phyloP scores from a whole-genome alignment of 2,888 invertebrate genomes.

The Sarcophaga rosellei region DNA sequence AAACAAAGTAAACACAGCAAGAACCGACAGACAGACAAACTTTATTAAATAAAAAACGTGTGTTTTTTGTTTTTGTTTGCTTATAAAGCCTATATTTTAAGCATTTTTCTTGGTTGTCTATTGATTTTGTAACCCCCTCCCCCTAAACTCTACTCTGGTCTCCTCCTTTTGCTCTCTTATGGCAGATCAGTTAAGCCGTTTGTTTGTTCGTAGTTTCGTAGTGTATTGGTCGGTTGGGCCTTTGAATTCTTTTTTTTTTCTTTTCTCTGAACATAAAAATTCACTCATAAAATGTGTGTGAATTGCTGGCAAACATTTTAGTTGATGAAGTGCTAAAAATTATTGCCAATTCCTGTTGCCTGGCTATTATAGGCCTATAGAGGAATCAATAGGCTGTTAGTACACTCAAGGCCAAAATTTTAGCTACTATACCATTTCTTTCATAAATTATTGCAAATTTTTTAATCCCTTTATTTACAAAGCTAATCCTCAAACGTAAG shows the following conservation, averaged over 20 bases:
- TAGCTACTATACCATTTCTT: no score
- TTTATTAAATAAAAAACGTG: not conserved
- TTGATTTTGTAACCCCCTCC: no score
- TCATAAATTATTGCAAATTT: no score
- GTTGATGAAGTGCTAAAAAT: conserved; percentile 60
- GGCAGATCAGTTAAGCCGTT: not conserved
- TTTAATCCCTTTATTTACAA: no score
- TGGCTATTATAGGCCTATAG: no score
- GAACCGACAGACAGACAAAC: not conserved
- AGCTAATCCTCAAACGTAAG: no score
- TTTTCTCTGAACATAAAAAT: conserved; percentile 59
- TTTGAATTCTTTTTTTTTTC: conserved; percentile 53
- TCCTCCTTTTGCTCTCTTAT: conserved; percentile 4
- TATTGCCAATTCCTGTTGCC: conserved; percentile 19
- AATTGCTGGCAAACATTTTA: conserved; percentile 49
- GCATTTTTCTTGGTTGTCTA: not conserved
- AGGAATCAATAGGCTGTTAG: no score
- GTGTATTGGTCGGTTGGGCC: conserved; percentile 37
- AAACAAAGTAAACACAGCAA: conserved; percentile 2
- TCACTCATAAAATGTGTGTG: conserved; percentile 60
- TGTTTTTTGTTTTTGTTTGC: not conserved
- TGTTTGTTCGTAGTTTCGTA: not conserved
- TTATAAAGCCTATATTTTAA: not conserved
- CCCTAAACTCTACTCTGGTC: conserved; percentile 42
- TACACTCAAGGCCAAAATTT: no score